Percentiles rank a stretch among this genome's conserved stretches.
Conservation (phyloP, 2,888 invertebrate genomes). For the Julus scanicus region DNA sequence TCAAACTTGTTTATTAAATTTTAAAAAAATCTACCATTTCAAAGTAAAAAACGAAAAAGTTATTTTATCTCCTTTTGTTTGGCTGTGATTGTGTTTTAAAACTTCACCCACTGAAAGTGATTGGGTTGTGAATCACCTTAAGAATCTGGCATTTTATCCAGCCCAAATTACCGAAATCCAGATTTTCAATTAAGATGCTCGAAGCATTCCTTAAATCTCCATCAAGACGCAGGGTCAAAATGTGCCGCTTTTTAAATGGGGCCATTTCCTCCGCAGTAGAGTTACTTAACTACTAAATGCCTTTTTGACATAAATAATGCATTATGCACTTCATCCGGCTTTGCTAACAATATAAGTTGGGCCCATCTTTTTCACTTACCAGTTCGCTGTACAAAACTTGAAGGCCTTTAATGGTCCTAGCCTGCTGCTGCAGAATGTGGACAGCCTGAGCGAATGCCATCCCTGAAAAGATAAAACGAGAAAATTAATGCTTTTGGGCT, state of each 20-base stretch:
- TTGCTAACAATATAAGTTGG: background rate
- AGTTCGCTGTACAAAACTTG: constrained; percentile 97
- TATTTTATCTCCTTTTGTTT: no score
- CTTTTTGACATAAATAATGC: constrained; percentile 9
- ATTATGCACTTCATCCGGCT: background rate
- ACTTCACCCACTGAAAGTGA: no score
- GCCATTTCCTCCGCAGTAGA: background rate
- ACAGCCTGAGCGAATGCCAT: constrained; percentile 99
- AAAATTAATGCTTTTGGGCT: background rate
- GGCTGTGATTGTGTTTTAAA: no score
- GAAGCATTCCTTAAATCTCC: background rate
- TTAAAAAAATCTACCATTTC: no score
- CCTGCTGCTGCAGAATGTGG: constrained; percentile 95
- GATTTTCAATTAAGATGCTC: background rate
- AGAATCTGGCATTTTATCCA: background rate
- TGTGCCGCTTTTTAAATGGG: background rate
- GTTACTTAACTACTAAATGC: constrained; percentile 13
- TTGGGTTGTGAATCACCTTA: no score
- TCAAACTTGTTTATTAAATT: no score
- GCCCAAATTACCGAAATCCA: no score
- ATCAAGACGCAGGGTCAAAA: background rate
- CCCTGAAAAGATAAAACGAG: constrained; percentile 73
- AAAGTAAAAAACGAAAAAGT: no score
- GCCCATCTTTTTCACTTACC: constrained; percentile 71
- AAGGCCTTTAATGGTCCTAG: constrained; percentile 92